Evolutionary conservation across 2,888 invertebrate species (phyloP).

Genomic region (Hedya salicella): DNA sequence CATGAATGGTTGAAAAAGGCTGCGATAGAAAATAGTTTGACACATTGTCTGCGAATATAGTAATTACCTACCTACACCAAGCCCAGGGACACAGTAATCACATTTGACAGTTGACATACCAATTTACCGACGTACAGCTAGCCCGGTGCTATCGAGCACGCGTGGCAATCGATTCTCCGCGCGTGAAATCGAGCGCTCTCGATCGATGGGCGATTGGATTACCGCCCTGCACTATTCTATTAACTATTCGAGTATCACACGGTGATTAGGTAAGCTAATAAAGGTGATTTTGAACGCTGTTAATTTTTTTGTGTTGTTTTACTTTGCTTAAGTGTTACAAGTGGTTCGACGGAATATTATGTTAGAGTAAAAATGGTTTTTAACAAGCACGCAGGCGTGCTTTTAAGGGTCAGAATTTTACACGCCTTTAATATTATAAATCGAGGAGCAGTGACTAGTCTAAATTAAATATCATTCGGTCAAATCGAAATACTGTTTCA

Average conservation of each 20-base stretch:
- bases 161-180: slow-evolving; percentile 76
- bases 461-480: no score
- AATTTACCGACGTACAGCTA: slow-evolving; percentile 34
- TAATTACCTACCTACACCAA: not conserved
- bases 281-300: slow-evolving; percentile 48
- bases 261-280: slow-evolving; percentile 56
- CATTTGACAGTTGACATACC: slow-evolving; percentile 40
- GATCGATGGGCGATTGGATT: slow-evolving; percentile 73
- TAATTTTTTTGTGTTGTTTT: slow-evolving; percentile 16
- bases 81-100: slow-evolving; percentile 10
- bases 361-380: no score
- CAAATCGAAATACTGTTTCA: no score
- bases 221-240: slow-evolving; percentile 54
- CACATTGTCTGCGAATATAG: no score
- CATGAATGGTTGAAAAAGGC: no score
- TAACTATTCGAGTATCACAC: slow-evolving; percentile 51
- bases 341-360: not conserved
- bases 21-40: no score
- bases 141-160: slow-evolving; percentile 22
- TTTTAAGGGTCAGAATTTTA: not conserved
- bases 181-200: slow-evolving; percentile 80
- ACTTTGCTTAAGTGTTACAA: not conserved
- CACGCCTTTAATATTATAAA: not conserved
- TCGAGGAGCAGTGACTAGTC: no score
- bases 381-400: no score